A percentile compares a stretch with the other conserved stretches of the same genome.
Evolutionary conservation across 1,140 invertebrate genomes (phyloP).

Genomic region (Magallana angulata): DNA sequence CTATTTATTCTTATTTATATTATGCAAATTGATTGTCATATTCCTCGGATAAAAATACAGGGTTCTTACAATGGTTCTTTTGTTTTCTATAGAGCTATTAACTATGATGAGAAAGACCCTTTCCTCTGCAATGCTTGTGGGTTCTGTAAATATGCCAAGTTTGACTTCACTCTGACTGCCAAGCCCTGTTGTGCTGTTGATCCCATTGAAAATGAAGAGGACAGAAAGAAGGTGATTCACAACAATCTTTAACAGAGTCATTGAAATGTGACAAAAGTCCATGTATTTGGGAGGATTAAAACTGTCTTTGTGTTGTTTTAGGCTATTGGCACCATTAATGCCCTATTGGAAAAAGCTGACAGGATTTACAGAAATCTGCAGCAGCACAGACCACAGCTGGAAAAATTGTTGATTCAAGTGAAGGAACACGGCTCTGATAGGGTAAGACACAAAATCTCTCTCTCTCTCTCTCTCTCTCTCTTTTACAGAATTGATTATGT

Average conservation of each 20-base stretch:
- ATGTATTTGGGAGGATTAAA: neutral
- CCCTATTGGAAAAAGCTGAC: conserved; percentile 95
- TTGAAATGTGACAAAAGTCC: neutral
- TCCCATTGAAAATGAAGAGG: conserved; percentile 97
- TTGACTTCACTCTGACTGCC: conserved; percentile 94
- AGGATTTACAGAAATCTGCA: conserved; percentile 93
- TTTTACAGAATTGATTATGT: neutral
- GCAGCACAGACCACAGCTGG: conserved; percentile 90
- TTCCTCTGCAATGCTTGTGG: conserved; percentile 99
- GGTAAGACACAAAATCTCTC: neutral
- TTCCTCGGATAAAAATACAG: no score
- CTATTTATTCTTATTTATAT: no score
- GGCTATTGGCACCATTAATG: conserved; percentile 92
- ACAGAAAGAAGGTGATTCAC: conserved; percentile 89
- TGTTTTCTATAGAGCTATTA: conserved; percentile 87
- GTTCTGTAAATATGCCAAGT: conserved; percentile 99
- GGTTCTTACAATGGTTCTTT: neutral
- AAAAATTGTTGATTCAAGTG: conserved; percentile 85
- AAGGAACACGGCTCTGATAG: conserved; percentile 75
- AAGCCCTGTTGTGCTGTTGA: conserved; percentile 96
- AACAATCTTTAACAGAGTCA: neutral
- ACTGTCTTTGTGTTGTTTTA: conserved; percentile 46
- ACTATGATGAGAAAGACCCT: conserved; percentile 99
- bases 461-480: neutral
- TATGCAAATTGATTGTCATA: neutral